These are phyloP conservation scores for Bombus waltoni DNA, from an alignment of 1,140 invertebrate genomes.

Conservation along the genomic window DNA sequence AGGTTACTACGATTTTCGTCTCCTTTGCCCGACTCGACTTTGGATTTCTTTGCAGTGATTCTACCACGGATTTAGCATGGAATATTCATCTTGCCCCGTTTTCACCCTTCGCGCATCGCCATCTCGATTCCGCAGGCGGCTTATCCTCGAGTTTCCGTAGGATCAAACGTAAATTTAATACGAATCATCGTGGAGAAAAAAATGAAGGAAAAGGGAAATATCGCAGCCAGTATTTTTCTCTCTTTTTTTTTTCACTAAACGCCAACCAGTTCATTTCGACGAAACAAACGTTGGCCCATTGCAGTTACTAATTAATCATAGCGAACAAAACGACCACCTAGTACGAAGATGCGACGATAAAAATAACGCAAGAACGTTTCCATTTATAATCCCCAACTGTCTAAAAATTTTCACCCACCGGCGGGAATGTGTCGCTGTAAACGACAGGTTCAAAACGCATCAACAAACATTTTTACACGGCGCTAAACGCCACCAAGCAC, in stretches of 20 bases:
- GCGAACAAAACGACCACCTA: not conserved
- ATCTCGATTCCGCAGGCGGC: slow-evolving; percentile 60
- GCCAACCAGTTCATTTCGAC: not conserved
- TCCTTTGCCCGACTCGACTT: slow-evolving; percentile 38
- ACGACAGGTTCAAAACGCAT: slow-evolving; percentile 63
- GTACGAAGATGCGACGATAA: not conserved
- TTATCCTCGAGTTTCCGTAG: slow-evolving; percentile 59
- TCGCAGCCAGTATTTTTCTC: slow-evolving; percentile 9
- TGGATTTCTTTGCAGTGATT: slow-evolving; percentile 73
- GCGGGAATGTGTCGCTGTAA: slow-evolving; percentile 53
- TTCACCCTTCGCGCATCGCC: slow-evolving; percentile 54
- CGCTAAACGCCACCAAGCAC: slow-evolving; percentile 41
- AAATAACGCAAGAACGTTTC: slow-evolving; percentile 40
- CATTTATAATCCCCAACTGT: slow-evolving; percentile 25
- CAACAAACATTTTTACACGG: slow-evolving; percentile 62
- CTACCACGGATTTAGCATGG: slow-evolving; percentile 75
- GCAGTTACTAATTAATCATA: slow-evolving; percentile 4
- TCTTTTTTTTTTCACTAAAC: not conserved
- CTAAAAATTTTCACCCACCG: slow-evolving; percentile 35
- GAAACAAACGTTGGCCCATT: not conserved
- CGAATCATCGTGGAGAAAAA: slow-evolving; percentile 44
- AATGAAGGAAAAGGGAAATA: not conserved
- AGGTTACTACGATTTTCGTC: slow-evolving; percentile 49
- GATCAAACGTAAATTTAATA: slow-evolving; percentile 63
- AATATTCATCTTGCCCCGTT: slow-evolving; percentile 79